These are phyloP conservation scores for Hartigia nigra DNA, from an alignment of 2,888 invertebrate species.

Conservation along the genomic window DNA sequence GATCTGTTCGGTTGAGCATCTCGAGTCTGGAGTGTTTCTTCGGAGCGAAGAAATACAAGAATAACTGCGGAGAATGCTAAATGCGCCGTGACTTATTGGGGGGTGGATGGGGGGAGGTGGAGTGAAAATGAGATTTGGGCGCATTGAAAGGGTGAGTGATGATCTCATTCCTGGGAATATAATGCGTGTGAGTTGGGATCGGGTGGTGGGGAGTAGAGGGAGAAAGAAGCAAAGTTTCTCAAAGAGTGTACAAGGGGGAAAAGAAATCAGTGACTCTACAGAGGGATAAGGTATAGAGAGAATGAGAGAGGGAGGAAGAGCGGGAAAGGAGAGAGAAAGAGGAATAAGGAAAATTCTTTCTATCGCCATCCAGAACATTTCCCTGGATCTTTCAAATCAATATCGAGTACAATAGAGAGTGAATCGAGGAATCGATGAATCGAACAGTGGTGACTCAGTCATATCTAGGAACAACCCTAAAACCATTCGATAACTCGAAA, in stretches of 20 bases:
- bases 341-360: not conserved
- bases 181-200: conserved; percentile 22
- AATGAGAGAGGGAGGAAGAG: conserved; percentile 23
- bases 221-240: not conserved
- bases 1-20: not conserved
- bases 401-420: not conserved
- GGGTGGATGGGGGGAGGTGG: conserved; percentile 20
- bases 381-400: not conserved
- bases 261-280: not conserved
- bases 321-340: conserved; percentile 27
- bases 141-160: conserved; percentile 46
- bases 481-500: conserved; percentile 22
- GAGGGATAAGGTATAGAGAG: not conserved
- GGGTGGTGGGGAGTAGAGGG: conserved; percentile 10
- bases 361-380: not conserved
- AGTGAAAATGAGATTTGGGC: conserved; percentile 46
- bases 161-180: conserved; percentile 44
- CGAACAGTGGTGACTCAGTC: conserved; percentile 17
- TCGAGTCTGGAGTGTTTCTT: not conserved
- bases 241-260: not conserved
- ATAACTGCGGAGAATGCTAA: conserved; percentile 59
- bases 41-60: conserved; percentile 46
- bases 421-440: not conserved
- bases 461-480: conserved; percentile 1
- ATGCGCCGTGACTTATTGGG: conserved; percentile 62